These are phyloP conservation scores for Oligia latruncula DNA, from an alignment of 2,888 invertebrate genomes.

Conservation along the genomic window DNA sequence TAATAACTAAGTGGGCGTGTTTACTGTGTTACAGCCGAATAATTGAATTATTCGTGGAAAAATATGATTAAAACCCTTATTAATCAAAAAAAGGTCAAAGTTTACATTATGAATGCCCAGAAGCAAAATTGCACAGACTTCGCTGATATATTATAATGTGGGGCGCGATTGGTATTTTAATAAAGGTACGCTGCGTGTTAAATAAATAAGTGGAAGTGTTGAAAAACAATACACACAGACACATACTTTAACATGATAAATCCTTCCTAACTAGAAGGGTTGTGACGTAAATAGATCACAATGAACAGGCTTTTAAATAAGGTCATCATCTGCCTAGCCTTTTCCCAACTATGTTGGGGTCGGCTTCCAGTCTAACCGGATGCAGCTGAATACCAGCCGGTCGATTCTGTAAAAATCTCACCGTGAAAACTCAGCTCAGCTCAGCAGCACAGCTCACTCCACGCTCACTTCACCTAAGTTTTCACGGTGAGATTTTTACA, in stretches of 20 bases:
- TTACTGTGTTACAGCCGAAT: conserved; percentile 35
- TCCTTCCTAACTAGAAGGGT: conserved; percentile 23
- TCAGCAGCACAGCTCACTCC: too few relatives aligned
- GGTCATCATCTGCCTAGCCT: too few relatives aligned
- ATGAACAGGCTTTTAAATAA: conserved; percentile 25
- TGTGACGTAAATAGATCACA: conserved; percentile 37
- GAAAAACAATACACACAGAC: conserved; percentile 15
- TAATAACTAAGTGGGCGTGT: conserved; percentile 51
- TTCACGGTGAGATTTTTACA: too few relatives aligned
- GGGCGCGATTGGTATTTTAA: conserved; percentile 11
- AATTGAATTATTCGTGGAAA: conserved; percentile 37
- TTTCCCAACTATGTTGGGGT: too few relatives aligned
- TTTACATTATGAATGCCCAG: conserved; percentile 4
- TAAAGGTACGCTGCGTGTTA: background rate
- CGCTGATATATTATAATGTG: background rate
- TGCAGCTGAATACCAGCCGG: too few relatives aligned
- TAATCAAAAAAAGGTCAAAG: conserved; percentile 27
- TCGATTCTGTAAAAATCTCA: too few relatives aligned
- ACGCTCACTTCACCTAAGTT: too few relatives aligned
- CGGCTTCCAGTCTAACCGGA: too few relatives aligned
- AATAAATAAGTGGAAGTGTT: conserved; percentile 23
- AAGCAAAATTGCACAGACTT: conserved; percentile 16
- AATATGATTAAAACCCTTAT: conserved; percentile 39
- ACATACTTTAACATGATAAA: conserved; percentile 37
- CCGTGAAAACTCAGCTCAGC: too few relatives aligned